These are phyloP conservation scores for Spongilla lacustris DNA, from an alignment of 37 sponge, comb jelly and placozoan genomes.

Conservation along the genomic window DNA sequence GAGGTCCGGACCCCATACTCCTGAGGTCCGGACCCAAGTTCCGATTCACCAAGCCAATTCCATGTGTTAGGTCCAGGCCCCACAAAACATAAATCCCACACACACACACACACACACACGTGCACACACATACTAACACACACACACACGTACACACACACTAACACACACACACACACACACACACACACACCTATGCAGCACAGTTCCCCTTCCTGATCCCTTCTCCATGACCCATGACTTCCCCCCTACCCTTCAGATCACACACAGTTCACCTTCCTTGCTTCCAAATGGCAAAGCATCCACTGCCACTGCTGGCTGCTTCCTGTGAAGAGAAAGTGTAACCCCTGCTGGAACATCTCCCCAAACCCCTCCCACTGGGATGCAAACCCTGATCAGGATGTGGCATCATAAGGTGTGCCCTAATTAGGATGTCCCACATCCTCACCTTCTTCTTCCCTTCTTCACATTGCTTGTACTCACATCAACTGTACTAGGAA, in stretches of 20 bases:
- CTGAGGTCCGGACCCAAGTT: too few species aligned
- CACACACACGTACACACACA: slow-evolving; percentile 8
- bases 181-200: too few species aligned
- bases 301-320: not conserved
- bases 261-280: not conserved
- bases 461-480: not conserved
- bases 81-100: slow-evolving; percentile 2
- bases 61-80: too few species aligned
- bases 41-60: too few species aligned
- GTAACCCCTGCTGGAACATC: too few species aligned
- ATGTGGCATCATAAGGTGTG: too few species aligned
- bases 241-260: not conserved
- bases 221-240: too few species aligned
- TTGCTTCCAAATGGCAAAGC: not conserved
- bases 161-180: not conserved
- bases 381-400: too few species aligned
- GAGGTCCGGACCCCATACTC: too few species aligned
- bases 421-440: too few species aligned
- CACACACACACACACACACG: slow-evolving; percentile 32
- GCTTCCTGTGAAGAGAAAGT: not conserved
- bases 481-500: not conserved
- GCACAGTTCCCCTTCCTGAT: too few species aligned
- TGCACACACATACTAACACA: slow-evolving; percentile 30
- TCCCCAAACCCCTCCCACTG: too few species aligned
- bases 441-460: not conserved